phyloP scores from a whole-genome alignment of 2,113 vertebrate genomes.

The Equus przewalskii region DNA sequence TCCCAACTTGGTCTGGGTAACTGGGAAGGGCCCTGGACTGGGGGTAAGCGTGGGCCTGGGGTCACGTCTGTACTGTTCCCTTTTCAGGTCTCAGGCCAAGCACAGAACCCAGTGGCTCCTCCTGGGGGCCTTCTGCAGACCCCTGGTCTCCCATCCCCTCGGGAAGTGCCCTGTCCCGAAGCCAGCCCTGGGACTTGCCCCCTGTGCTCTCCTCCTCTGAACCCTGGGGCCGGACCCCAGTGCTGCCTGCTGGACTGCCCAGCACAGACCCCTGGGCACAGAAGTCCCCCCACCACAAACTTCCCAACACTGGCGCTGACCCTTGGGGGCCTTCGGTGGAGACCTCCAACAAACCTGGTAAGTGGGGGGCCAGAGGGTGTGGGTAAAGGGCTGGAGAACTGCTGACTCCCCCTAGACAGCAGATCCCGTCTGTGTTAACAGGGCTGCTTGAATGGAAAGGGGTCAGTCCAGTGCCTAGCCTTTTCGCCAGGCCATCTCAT shows the following conservation, averaged over 20 bases:
- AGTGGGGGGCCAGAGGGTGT: constrained; percentile 61
- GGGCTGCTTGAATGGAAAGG: background rate
- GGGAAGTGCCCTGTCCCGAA: constrained; percentile 81
- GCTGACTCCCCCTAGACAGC: background rate
- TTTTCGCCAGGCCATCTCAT: background rate
- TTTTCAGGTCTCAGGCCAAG: constrained; percentile 86
- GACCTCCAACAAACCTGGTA: constrained; percentile 82
- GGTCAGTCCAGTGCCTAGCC: background rate
- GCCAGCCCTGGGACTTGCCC: constrained; percentile 88
- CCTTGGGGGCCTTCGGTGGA: constrained; percentile 86
- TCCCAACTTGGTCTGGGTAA: background rate
- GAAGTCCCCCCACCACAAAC: constrained; percentile 77
- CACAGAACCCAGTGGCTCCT: constrained; percentile 83
- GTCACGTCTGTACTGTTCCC: background rate
- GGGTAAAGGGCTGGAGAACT: background rate
- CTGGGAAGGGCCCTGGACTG: background rate
- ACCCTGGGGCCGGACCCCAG: constrained; percentile 87
- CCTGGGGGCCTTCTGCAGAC: constrained; percentile 85
- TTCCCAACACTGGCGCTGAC: constrained; percentile 73
- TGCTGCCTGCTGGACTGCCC: constrained; percentile 79
- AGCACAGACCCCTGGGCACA: constrained; percentile 85
- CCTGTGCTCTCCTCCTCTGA: constrained; percentile 84
- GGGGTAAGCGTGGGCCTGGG: rapidly evolving
- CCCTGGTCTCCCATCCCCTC: constrained; percentile 87
- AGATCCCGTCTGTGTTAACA: background rate